Evolutionary conservation across 2,888 invertebrate species (phyloP), one percentile per base, ranked within the genome.

Genomic region (Pachydiplax longipennis): DNA sequence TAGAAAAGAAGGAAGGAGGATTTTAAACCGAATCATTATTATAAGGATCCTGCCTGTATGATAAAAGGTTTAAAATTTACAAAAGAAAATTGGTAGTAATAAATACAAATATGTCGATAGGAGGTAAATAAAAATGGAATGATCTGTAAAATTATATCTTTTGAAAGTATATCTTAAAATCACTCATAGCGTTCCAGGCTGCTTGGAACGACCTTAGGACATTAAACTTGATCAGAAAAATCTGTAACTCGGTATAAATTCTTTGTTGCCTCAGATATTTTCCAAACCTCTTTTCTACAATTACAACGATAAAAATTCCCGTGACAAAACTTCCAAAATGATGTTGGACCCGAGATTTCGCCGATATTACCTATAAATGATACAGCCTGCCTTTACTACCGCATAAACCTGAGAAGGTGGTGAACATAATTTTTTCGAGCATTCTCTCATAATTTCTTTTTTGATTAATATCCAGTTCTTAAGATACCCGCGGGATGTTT

Each of bases 391-490:
- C 73, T 73, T 73, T 25, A 73, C 2, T 31, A 22, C 73, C 73
- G 31, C 73, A 73, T 73, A 73, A 73, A 73, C 25, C 6, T 31
- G 25, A 15, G 22, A 73, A 73, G 73, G 73, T 73, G 73, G 73
- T 73, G 15, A 73, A 31, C n/a, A 73, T 25, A 25, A 73, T 73
- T 73, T 73, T 73, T 73, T 73, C 13, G 25, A 31, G 22, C 31
- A 73, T 73, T 73, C 31, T 73, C 31, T 73, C 73, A 73, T 73
- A 73, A 31, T 31, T 73, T 73, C 73, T 37, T 61, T 87, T 83
- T 87, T 87, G 58, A 87, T 87, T 87, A 87, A 87, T 87, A 87
- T 87, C 61, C 87, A 58, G 61, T n/a, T 61, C 87, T 58, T 35
- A 35, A 35, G 61, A 61, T 65, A 22, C 87, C 65, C 65, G 61